These are phyloP conservation scores for Neuroterus valhalla DNA, from an alignment of 1,140 invertebrate species.

Conservation along the genomic window DNA sequence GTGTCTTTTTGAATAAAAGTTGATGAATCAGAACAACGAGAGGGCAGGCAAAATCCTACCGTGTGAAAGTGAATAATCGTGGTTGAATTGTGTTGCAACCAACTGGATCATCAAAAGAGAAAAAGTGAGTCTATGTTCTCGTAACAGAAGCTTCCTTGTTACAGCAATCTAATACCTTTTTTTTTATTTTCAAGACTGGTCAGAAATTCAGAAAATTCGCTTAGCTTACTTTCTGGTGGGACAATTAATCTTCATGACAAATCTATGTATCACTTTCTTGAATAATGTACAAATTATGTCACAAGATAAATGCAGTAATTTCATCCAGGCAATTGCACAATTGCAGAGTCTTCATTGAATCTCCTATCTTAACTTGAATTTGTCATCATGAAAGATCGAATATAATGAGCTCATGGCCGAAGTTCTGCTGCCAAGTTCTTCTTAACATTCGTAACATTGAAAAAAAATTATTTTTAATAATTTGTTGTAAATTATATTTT, in stretches of 20 bases:
- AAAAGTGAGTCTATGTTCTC: conserved; percentile 15
- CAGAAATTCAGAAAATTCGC: background rate
- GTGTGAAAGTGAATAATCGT: conserved; percentile 36
- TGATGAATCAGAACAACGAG: conserved; percentile 8
- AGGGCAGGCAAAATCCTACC: background rate
- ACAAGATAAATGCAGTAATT: background rate
- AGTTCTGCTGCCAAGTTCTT: too few species aligned
- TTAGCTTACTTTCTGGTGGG: background rate
- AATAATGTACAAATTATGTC: conserved; percentile 3
- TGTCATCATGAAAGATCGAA: too few species aligned
- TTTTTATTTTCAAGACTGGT: background rate
- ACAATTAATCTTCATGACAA: background rate
- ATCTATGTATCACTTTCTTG: background rate
- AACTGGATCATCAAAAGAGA: conserved; percentile 3
- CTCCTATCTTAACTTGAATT: too few species aligned
- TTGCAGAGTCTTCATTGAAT: background rate
- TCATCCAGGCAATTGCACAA: background rate
- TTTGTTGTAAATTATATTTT: too few species aligned
- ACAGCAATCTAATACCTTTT: background rate
- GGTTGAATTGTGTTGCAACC: conserved; percentile 5
- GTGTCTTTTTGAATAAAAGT: conserved; percentile 13
- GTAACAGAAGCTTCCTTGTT: background rate
- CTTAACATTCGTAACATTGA: too few species aligned
- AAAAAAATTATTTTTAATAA: too few species aligned
- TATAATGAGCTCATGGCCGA: too few species aligned